Evolutionary conservation across 2,888 invertebrate genomes (phyloP), one percentile per base, ranked within the genome.

Genomic region (Unio pictorum): DNA sequence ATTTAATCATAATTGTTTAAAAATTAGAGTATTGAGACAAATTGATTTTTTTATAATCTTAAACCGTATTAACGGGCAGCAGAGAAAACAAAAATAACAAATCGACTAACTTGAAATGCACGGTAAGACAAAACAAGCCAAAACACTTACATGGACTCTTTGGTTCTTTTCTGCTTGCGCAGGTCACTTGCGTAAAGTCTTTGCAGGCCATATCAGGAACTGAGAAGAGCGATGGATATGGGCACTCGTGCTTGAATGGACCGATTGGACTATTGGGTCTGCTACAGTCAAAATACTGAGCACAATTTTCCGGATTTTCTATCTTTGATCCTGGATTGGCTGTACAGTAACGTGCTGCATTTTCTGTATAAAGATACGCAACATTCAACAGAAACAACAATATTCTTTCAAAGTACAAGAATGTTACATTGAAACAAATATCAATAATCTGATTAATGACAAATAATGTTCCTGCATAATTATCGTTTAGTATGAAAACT

Each of bases 261-360:
- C 74, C 59, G 26, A 58, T 23, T 4, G 57, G 64, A 30, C 75
- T 75, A 57, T 61, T 63, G 18, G 73, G 75, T 28, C 61, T 67
- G 18, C 67, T 65, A 61, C 86, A 86, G 72, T 84, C 83, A 72
- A 81, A 84, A 66, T 77, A 83, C 66, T 80, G 72, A 1, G 79
- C 80, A 73, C 86, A 86, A 23, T 83, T 73, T 18, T 58, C 70
- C 0, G 76, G 76, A 67, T 81, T 77, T 17, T 69, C 56, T 45
- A 80, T 55, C 23, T 60, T 60, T 7, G 64, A 66, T 23, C 34
- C 62, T 0, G 80, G 79, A 23, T 70, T 60, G 15, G 68, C 66
- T 56, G 71, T 61, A 60, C 81, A 81, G 73, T 72, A 81, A 58
- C 74, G 69, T n/a, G 61, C 61, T 28, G 81, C 80, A 56, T 81